Base-by-base conservation (phyloP, 2,113 vertebrate species). In the Bolborhynchus lineola region DNA sequence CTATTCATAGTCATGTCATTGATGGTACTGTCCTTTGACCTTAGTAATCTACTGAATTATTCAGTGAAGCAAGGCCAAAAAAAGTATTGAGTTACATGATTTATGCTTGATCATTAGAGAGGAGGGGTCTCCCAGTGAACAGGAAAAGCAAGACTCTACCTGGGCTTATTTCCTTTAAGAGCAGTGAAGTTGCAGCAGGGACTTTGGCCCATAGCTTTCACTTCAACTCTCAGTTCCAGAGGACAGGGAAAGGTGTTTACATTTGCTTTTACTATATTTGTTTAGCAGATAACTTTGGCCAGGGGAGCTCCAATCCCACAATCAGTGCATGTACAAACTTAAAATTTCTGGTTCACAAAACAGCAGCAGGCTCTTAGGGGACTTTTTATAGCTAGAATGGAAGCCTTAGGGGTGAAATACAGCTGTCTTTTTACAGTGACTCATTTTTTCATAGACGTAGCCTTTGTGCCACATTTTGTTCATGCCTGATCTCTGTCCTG, bases 11-110 rank as follows among this genome's bases (percentile, higher is more conserved):
- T 80, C 88, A 46, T 92, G 91, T 88, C 96, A 95, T 92, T 97
- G 96, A 75, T 50, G 3, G 77, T 62, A 41, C 88, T 93, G 92
- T 96, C 93, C 76, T 95, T 96, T 98, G 97, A 98, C 97, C 97
- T 98, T 97, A 97, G 96, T 97, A 96, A 97, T 97, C 94, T 97
- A 71, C 97, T 97, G 97, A 97, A 95, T 97, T 96, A 96, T 95
- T 67, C 95, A 90, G 84, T 95, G 97, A 97, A 95, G 93, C 94
- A 94, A 83, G 90, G 95, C 92, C 92, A 92, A 82, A 95, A 94
- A 80, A 89, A 4, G 39, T 42, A 14, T 76, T 89, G 90, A 95
- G 74, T 88, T 96, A 88, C 13, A 5, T 97, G 96, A 97, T 97
- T 97, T 97, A 97, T 96, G 82, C 77, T 91, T 67, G 50, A 78